These are phyloP conservation scores for Pseudoatta argentina DNA, from an alignment of 1,140 invertebrate species.

Conservation along the genomic window DNA sequence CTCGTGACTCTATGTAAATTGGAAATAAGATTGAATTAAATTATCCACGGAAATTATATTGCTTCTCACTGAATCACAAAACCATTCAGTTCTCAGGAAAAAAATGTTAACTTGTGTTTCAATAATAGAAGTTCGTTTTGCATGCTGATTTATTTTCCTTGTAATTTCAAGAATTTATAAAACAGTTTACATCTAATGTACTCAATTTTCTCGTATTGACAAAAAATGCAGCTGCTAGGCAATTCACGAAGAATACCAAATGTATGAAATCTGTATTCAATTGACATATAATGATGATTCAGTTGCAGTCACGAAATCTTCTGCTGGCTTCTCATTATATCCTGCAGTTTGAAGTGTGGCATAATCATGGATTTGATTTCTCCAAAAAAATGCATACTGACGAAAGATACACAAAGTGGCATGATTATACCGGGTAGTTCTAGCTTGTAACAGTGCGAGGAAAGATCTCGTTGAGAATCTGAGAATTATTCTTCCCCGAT, in stretches of 20 bases:
- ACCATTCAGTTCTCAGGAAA: neutral
- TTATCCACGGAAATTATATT: neutral
- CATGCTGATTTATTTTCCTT: neutral
- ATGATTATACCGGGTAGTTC: conserved; percentile 37
- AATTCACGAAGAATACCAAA: neutral
- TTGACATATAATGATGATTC: conserved; percentile 6
- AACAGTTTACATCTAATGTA: neutral
- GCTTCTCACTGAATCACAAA: neutral
- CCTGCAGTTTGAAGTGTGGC: neutral
- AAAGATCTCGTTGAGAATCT: conserved; percentile 55
- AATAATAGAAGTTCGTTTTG: neutral
- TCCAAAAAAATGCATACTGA: neutral
- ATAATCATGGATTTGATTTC: conserved; percentile 24
- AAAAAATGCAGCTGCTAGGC: neutral
- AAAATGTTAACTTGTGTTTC: neutral
- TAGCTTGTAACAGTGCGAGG: conserved; percentile 34
- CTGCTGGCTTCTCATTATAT: conserved; percentile 1
- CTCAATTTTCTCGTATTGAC: neutral
- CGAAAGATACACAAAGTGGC: conserved; percentile 15
- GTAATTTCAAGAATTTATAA: neutral
- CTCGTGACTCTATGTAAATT: neutral
- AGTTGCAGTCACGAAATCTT: conserved; percentile 23
- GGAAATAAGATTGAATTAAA: conserved; percentile 15
- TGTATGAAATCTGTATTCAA: conserved; percentile 10
- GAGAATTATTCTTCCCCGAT: conserved; percentile 64